Evolutionary conservation across 2,113 vertebrate genomes (phyloP), one percentile per base, ranked within the genome.

Genomic region (Hippocampus zosterae): DNA sequence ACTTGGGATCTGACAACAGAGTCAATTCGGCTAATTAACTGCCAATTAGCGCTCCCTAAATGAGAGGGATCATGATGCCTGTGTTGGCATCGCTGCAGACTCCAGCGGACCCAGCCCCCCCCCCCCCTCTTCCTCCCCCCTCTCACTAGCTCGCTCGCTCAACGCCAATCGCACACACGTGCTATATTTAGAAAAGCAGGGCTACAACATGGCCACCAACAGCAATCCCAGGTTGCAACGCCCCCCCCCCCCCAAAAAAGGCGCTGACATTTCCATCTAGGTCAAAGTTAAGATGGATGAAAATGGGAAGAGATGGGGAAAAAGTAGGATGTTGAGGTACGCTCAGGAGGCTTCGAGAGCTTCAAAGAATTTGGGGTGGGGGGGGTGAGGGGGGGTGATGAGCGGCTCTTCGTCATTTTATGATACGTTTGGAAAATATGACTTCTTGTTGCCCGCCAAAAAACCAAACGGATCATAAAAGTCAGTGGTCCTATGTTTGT

Each of bases 1-100:
- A 93, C 92, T 92, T 89, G 92, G 93, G 93, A 94, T 93, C 87
- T 82, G 85, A 92, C 93, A 94, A 94, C 91, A 95, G 93, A 96
- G 94, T 95, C 94, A 94, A 95, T 96, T 95, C 94, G 92, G 92
- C 93, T 96, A 96, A 96, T 96, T 96, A 97, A 96, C 90, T 89
- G 93, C 92, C 95, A 96, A 95, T 98, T 95, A 95, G 93, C 86
- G 88, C 91, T 92, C 93, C 93, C 93, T 96, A 96, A 96, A 96
- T 94, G 95, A 96, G 94, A 92, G 92, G 94, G 93, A 94, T 94
- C 94, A 94, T 92, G 93, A 93, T 94, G 94, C 92, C 89, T 92
- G 90, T 90, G 89, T 92, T 92, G 92, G 93, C 93, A 92, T 92
- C 88, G 89, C 69, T 86, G 72, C 50, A 46, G 13, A 25, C 41